Percentiles rank a stretch among this genome's conserved stretches.
These are phyloP conservation scores for Brachionus manjavacas DNA, from an alignment of 1,140 invertebrate species.

Conservation along the genomic window DNA sequence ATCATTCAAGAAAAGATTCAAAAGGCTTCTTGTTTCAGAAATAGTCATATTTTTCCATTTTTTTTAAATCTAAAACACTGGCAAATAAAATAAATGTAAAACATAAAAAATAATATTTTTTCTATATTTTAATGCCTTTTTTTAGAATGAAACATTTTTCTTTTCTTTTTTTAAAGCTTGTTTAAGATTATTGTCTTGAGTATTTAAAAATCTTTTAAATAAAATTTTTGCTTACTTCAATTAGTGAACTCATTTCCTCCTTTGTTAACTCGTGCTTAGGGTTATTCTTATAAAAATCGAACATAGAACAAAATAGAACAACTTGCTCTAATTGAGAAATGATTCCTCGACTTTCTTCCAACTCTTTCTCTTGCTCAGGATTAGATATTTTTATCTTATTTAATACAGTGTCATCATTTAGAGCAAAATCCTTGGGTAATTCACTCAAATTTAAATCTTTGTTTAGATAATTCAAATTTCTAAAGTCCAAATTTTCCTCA, in stretches of 20 bases:
- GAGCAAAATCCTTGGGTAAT: constrained; percentile 46
- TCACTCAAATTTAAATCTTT: background rate
- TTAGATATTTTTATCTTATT: constrained; percentile 60
- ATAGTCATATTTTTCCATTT: no score
- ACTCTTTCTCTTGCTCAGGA: constrained; percentile 7
- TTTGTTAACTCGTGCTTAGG: constrained; percentile 22
- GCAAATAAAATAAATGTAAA: no score
- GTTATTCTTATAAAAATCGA: constrained; percentile 39
- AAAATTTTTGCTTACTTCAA: background rate
- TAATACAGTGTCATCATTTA: constrained; percentile 78
- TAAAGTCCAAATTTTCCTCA: constrained; percentile 52
- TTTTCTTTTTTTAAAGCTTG: no score
- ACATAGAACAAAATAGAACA: constrained; percentile 31
- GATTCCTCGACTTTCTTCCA: background rate
- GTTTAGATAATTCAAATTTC: constrained; percentile 49
- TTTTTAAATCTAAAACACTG: no score
- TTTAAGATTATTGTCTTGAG: no score
- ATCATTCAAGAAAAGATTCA: no score
- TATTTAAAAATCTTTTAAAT: no score
- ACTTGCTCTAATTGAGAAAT: constrained; percentile 28
- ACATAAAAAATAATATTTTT: no score
- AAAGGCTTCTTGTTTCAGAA: no score
- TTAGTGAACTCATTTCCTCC: constrained; percentile 30
- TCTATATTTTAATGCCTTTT: no score
- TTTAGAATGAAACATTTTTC: no score